Evolutionary conservation across 1,140 invertebrate species (phyloP).

Genomic region (Bombus pascuorum): DNA sequence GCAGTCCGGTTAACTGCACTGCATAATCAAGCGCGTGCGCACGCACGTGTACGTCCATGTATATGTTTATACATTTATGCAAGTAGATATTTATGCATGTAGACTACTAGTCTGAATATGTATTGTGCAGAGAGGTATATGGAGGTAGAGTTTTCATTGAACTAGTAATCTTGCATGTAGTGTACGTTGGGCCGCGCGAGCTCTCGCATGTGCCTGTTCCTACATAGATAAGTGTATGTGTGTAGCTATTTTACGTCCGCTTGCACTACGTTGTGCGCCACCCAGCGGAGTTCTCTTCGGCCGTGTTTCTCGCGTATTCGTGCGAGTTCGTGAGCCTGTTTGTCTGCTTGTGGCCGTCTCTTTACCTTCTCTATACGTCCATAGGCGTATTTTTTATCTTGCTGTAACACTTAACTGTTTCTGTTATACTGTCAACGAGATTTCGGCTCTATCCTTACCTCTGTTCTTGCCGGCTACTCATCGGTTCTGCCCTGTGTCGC

Average conservation of each 20-base stretch:
- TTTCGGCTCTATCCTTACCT: slow-evolving; percentile 30
- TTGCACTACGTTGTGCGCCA: slow-evolving; percentile 62
- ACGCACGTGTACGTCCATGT: slow-evolving; percentile 43
- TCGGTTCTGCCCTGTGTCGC: slow-evolving; percentile 41
- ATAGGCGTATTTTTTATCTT: slow-evolving; percentile 46
- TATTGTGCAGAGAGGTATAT: background rate
- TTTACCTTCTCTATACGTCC: slow-evolving; percentile 27
- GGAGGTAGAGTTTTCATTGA: slow-evolving; percentile 8
- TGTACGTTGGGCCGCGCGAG: slow-evolving; percentile 8
- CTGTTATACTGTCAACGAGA: slow-evolving; percentile 35
- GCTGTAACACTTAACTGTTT: slow-evolving; percentile 18
- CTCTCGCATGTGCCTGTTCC: background rate
- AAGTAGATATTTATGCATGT: background rate
- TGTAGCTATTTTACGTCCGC: slow-evolving; percentile 50
- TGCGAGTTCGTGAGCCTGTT: slow-evolving; percentile 63
- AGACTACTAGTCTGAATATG: background rate
- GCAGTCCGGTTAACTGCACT: slow-evolving; percentile 39
- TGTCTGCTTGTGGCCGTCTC: slow-evolving; percentile 26
- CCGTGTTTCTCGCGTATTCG: slow-evolving; percentile 62
- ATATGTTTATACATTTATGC: slow-evolving; percentile 31
- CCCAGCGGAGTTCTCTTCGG: slow-evolving; percentile 57
- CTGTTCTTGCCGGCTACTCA: slow-evolving; percentile 37
- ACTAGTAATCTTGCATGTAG: slow-evolving; percentile 25
- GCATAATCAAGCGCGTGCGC: slow-evolving; percentile 60
- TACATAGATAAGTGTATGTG: slow-evolving; percentile 11